A percentile compares a stretch with the other conserved stretches of the same genome.
phyloP scores from a whole-genome alignment of 64 coral and sea anemone species.

The Acropora tenuis region DNA sequence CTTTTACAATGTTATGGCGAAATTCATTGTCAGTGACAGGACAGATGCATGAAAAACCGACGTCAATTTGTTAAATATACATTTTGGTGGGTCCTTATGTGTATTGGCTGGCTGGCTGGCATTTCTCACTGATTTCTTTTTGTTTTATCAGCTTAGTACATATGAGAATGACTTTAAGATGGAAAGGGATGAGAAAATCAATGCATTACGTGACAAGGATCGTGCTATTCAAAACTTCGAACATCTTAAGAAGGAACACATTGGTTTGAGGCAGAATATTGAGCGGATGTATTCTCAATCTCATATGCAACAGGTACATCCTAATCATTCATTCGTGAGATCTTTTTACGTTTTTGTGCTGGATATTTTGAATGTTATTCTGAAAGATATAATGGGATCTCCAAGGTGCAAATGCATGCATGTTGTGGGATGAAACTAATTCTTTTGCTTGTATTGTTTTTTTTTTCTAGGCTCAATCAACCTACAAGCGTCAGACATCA shows the following conservation, averaged over 20 bases:
- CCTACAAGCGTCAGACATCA: not conserved
- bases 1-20: too few relatives aligned
- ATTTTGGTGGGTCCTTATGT: too few relatives aligned
- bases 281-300: constrained; percentile 30
- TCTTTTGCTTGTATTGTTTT: not conserved
- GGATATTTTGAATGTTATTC: not conserved
- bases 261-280: constrained; percentile 49
- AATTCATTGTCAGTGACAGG: too few relatives aligned
- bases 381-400: too few relatives aligned
- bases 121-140: not conserved
- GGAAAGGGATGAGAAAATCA: constrained; percentile 57
- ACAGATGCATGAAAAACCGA: too few relatives aligned
- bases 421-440: too few relatives aligned
- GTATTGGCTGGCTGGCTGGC: too few relatives aligned
- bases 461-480: not conserved
- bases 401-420: too few relatives aligned
- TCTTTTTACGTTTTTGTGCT: too few relatives aligned
- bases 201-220: not conserved
- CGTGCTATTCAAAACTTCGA: constrained; percentile 3
- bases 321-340: not conserved
- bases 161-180: constrained; percentile 72
- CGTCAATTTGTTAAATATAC: too few relatives aligned
- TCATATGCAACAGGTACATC: constrained; percentile 4
- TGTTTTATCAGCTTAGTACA: constrained; percentile 8
- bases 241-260: constrained; percentile 42